phyloP scores from a whole-genome alignment of 2,888 invertebrate genomes.

The Euplagia quadripunctaria region DNA sequence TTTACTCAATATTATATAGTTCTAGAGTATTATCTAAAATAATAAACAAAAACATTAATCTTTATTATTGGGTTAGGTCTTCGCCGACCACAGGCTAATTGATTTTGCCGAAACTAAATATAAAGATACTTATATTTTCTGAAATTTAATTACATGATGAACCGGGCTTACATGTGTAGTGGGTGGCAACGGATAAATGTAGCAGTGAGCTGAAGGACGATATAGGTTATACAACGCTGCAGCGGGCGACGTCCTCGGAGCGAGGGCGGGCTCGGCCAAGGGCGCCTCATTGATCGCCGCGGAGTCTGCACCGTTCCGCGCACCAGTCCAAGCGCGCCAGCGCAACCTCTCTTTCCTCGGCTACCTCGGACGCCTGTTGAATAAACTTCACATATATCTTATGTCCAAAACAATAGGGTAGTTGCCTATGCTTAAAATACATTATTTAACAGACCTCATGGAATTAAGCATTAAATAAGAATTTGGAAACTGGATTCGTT shows the following conservation, averaged over 20 bases:
- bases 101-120: background rate
- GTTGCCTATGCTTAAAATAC: background rate
- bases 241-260: constrained; percentile 71
- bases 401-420: background rate
- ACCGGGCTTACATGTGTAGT: constrained; percentile 27
- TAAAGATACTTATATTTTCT: background rate
- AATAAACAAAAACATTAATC: background rate
- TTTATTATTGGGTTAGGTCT: background rate
- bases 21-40: background rate
- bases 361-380: constrained; percentile 35
- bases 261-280: constrained; percentile 77
- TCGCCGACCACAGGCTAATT: background rate
- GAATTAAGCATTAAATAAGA: background rate
- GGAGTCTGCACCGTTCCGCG: constrained; percentile 51
- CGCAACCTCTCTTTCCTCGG: constrained; percentile 49
- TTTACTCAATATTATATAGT: constrained; percentile 25
- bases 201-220: constrained; percentile 48
- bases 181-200: constrained; percentile 31
- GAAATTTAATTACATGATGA: constrained; percentile 2
- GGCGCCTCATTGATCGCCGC: constrained; percentile 76
- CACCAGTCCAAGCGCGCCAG: constrained; percentile 58
- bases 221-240: constrained; percentile 75
- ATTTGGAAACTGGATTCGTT: background rate
- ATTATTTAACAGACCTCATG: background rate
- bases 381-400: constrained; percentile 47